Base-by-base conservation (phyloP, 2,888 invertebrate genomes). In the Monoplex corrugatus region DNA sequence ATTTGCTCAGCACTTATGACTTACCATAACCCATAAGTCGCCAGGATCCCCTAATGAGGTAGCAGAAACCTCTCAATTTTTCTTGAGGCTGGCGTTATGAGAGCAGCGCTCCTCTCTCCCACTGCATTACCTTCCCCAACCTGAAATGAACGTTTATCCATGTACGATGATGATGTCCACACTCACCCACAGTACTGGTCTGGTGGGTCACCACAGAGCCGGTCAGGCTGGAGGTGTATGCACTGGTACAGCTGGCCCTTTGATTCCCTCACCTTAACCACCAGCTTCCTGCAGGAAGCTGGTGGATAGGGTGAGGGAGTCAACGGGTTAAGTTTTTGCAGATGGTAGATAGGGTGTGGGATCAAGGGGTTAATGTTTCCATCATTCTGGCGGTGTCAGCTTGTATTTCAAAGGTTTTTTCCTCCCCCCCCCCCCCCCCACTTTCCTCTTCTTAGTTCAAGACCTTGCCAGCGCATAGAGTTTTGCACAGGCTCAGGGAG, bases 101-200 rank as follows among this genome's bases (percentile, higher is more conserved):
- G 10, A 50, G 50, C 19, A 50, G 19, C 50, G 19, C 50, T 10
- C 50, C 8, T 50, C 50, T 13, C 13, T 50, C 19, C 50, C 50
- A 50, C 50, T 50, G n/a, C 50, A 50, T 19, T 50, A 50, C 8
- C 19, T 50, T 19, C 19, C n/a, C 68, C 23, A 6, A n/a, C n/a
- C n/a, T n/a, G n/a, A n/a, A n/a, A n/a, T n/a, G n/a, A n/a, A n/a
- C n/a, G n/a, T n/a, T n/a, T n/a, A n/a, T n/a, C n/a, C n/a, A n/a
- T n/a, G n/a, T n/a, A n/a, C n/a, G n/a, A n/a, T n/a, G n/a, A n/a
- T n/a, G n/a, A n/a, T n/a, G n/a, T n/a, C n/a, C n/a, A n/a, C n/a
- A n/a, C 75, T 75, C 38, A 75, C 75, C 75, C 38, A 35, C 75
- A 75, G 38, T 35, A 75, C 75, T 75, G 75, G 75, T 75, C 75